These are phyloP conservation scores for Phenacoccus solenopsis DNA, from an alignment of 1,140 invertebrate species.

Conservation along the genomic window DNA sequence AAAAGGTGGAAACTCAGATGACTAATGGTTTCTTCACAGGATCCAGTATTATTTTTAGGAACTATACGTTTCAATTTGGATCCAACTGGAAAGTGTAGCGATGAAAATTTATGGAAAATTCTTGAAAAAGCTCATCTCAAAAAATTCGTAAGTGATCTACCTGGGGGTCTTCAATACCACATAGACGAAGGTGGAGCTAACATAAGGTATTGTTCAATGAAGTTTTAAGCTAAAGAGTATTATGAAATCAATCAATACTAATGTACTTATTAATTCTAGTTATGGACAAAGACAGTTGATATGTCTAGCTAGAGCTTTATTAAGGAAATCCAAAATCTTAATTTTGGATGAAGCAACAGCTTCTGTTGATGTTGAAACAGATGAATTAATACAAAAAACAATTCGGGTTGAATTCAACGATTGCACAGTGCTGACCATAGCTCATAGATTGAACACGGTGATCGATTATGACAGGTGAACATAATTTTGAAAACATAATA, in stretches of 20 bases:
- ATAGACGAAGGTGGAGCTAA: conserved; percentile 80
- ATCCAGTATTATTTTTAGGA: conserved; percentile 79
- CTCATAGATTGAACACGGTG: conserved; percentile 45
- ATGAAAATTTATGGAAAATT: conserved; percentile 67
- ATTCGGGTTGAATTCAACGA: conserved; percentile 43
- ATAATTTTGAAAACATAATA: no score
- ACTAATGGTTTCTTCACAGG: conserved; percentile 42
- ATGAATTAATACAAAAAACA: conserved; percentile 45
- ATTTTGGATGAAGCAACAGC: conserved; percentile 46
- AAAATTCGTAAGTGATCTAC: conserved; percentile 53
- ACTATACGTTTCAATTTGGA: conserved; percentile 70
- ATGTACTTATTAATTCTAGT: conserved; percentile 31
- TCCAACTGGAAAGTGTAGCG: conserved; percentile 61
- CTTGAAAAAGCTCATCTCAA: conserved; percentile 67
- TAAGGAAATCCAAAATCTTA: conserved; percentile 40
- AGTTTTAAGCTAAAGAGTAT: conserved; percentile 31
- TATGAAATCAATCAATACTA: not conserved
- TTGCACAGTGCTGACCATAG: conserved; percentile 64
- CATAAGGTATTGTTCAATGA: conserved; percentile 48
- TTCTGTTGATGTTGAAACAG: conserved; percentile 44
- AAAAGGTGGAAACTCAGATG: no score
- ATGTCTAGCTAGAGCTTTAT: conserved; percentile 40
- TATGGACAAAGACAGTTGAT: conserved; percentile 42
- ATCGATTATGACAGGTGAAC: not conserved
- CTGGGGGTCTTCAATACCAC: conserved; percentile 60